phyloP scores from a whole-genome alignment of 1,140 invertebrate genomes.

The Hyles vespertilio region DNA sequence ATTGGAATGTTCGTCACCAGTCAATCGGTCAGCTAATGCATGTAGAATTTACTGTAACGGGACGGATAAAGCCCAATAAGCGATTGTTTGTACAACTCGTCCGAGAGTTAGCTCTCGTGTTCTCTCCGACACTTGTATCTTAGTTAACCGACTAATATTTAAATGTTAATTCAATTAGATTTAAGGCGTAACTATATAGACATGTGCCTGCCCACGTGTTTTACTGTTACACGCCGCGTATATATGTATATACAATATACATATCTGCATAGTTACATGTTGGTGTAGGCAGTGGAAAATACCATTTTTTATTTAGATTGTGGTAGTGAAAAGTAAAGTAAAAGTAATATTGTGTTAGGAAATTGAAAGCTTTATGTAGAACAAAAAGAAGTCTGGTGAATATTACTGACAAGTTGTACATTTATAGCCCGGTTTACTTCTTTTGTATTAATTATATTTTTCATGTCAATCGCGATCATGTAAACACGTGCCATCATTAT shows the following conservation, averaged over 20 bases:
- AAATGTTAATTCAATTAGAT: constrained; percentile 30
- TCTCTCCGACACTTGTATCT: constrained; percentile 39
- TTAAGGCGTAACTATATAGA: constrained; percentile 12
- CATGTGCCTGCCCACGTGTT: constrained; percentile 5
- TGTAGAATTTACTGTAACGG: constrained; percentile 53
- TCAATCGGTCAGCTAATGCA: constrained; percentile 33
- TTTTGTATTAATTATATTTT: no score
- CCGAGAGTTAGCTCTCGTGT: constrained; percentile 26
- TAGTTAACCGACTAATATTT: constrained; percentile 33
- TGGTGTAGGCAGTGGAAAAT: no score
- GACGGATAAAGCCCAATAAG: constrained; percentile 48
- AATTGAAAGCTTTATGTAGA: not conserved
- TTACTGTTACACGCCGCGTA: not conserved
- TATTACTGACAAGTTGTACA: not conserved
- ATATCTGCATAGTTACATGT: no score
- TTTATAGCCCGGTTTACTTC: no score
- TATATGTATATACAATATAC: not conserved
- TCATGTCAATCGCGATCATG: no score
- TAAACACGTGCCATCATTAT: no score
- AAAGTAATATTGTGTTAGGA: not conserved
- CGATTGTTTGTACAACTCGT: constrained; percentile 50
- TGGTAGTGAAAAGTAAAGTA: not conserved
- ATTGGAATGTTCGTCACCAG: not conserved
- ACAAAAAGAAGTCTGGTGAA: not conserved
- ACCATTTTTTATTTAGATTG: not conserved